Evolutionary conservation across 2,888 invertebrate genomes (phyloP), one percentile per base, ranked within the genome.

Genomic region (Rhaphigaster nebulosa): DNA sequence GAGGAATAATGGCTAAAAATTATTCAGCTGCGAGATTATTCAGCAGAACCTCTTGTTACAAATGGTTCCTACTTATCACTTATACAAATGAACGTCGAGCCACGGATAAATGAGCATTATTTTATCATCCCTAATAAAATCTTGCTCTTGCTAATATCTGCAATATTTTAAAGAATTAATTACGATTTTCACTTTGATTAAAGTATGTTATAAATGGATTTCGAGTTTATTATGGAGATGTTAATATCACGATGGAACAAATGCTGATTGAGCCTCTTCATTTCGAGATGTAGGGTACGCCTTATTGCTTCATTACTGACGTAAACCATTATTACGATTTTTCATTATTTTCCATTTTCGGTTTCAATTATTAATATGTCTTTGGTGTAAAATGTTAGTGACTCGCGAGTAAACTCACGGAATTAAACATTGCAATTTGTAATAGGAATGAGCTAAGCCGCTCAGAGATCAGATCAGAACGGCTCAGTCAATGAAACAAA

Each of bases 61-160:
- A 65, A 65, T 65, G 65, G 29, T 29, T 29, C 65, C 65, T 65
- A 65, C 65, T 65, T 65, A 65, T 65, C 65, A 65, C 65, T 65
- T 65, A 65, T 65, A 65, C 65, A 65, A 65, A 65, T 65, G 65
- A 65, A 65, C 65, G 65, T 29, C 65, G n/a, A 65, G 65, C 29
- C n/a, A 15, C 29, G 29, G 65, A 65, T 65, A 65, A 65, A 65
- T 65, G 65, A 65, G 65, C 65, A n/a, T 29, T n/a, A 29, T 29
- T 65, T 65, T 65, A 65, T 65, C 65, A 65, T 65, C 65, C 65
- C 65, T 65, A 65, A 65, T 65, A 65, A 65, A 65, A 65, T 65
- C 65, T 65, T 65, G 65, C 65, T 29, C n/a, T 3, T 15, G 13
- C 65, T 65, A 65, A 65, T 65, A 65, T 65, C 65, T 65, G 29